phyloP scores from a whole-genome alignment of 1,140 invertebrate species.

The Manduca sexta region DNA sequence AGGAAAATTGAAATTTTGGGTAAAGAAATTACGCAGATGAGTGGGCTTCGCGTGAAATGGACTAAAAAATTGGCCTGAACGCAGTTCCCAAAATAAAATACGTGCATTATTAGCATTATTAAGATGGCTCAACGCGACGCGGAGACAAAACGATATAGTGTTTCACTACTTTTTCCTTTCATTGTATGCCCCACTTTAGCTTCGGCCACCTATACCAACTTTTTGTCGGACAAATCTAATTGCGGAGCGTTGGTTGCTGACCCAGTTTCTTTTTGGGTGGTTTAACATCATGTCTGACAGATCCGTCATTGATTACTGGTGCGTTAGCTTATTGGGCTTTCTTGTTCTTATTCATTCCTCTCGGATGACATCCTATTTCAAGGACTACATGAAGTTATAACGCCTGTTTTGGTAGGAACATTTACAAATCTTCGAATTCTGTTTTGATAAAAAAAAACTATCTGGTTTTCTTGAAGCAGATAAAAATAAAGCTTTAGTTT shows the following conservation, averaged over 20 bases:
- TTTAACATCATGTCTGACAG: background rate
- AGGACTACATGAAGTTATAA: no score
- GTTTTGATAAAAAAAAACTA: no score
- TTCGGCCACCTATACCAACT: conserved; percentile 5
- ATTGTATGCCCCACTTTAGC: conserved; percentile 16
- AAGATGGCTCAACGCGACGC: conserved; percentile 11
- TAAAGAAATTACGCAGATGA: background rate
- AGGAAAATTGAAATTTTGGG: no score
- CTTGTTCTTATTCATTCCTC: no score
- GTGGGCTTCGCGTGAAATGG: conserved; percentile 5
- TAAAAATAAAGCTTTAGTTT: no score
- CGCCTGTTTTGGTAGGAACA: no score
- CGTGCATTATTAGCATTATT: conserved; percentile 18
- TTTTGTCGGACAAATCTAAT: conserved; percentile 7
- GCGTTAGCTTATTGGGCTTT: no score
- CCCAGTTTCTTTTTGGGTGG: conserved; percentile 3
- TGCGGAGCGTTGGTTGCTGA: conserved; percentile 5
- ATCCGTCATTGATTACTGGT: no score
- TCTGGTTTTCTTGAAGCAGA: no score
- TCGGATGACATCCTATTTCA: no score
- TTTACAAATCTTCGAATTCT: no score
- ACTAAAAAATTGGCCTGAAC: conserved; percentile 13
- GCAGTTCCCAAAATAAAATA: conserved; percentile 13
- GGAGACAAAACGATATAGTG: conserved; percentile 11
- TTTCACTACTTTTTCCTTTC: conserved; percentile 12